Conservation (phyloP, 23 tunicate genomes). For the Styela clava region DNA sequence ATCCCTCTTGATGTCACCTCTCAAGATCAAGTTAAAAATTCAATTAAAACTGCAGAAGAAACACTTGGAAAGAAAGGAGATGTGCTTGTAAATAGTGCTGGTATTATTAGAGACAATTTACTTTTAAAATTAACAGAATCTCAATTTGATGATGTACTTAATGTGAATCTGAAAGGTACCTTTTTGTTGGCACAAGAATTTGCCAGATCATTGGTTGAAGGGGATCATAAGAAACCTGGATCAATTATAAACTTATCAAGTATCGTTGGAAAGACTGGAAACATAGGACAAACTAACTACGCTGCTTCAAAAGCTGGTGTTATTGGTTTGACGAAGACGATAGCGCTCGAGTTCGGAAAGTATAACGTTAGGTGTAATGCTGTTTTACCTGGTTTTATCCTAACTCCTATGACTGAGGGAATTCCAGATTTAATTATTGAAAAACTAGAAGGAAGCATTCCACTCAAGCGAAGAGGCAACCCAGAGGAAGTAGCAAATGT, state of each 20-base stretch:
- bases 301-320: conserved; percentile 93
- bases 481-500: neutral
- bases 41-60: conserved; percentile 24
- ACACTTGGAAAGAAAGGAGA: conserved; percentile 1
- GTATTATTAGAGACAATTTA: conserved; percentile 9
- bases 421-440: neutral
- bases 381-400: conserved; percentile 47
- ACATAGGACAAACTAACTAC: conserved; percentile 43
- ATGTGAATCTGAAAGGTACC: conserved; percentile 23
- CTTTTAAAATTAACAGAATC: conserved; percentile 5
- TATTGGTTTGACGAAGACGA: conserved; percentile 76
- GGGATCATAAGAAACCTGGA: conserved; percentile 20
- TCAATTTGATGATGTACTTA: conserved; percentile 26
- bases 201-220: conserved; percentile 10
- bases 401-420: conserved; percentile 58
- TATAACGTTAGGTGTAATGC: conserved; percentile 69
- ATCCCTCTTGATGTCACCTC: conserved; percentile 28
- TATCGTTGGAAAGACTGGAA: conserved; percentile 54
- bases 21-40: conserved; percentile 21
- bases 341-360: conserved; percentile 67
- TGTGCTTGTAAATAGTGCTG: conserved; percentile 23
- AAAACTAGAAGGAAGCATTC: neutral
- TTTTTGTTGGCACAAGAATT: conserved; percentile 76
- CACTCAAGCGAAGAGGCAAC: neutral
- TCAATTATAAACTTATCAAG: conserved; percentile 72